These are phyloP conservation scores for Hecatera dysodea DNA, from an alignment of 2,888 invertebrate species.

Conservation along the genomic window DNA sequence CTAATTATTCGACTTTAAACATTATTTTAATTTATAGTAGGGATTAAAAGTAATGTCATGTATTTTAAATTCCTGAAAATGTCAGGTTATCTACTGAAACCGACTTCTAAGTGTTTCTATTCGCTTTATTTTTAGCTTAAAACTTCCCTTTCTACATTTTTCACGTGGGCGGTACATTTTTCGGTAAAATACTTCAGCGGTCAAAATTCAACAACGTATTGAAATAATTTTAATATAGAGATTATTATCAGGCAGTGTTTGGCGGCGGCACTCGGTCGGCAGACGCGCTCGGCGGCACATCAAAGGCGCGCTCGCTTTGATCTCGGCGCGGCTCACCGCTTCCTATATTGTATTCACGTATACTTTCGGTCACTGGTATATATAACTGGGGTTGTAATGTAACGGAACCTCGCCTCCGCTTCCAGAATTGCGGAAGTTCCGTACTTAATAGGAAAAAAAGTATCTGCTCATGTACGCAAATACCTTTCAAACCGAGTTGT, in stretches of 20 bases:
- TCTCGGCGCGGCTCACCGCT: conserved; percentile 76
- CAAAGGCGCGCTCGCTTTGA: conserved; percentile 81
- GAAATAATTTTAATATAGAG: conserved; percentile 61
- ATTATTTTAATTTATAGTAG: no score
- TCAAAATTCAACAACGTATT: conserved; percentile 34
- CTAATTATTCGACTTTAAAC: background rate
- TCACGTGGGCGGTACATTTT: background rate
- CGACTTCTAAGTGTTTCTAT: background rate
- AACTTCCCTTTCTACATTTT: background rate
- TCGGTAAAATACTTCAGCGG: conserved; percentile 9
- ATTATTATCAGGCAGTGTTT: conserved; percentile 59
- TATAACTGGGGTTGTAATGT: background rate
- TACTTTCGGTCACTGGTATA: conserved; percentile 56
- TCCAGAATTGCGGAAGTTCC: background rate
- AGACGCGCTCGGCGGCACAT: conserved; percentile 78
- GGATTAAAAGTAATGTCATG: no score
- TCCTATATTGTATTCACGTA: conserved; percentile 71
- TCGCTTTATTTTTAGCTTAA: background rate
- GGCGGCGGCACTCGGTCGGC: conserved; percentile 49
- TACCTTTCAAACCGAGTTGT: background rate
- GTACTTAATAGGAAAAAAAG: no score
- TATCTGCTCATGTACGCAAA: no score
- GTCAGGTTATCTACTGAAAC: no score
- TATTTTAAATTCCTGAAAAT: background rate
- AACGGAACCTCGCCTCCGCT: background rate